phyloP scores from a whole-genome alignment of 2,113 vertebrate species.

The Pipa parva region DNA sequence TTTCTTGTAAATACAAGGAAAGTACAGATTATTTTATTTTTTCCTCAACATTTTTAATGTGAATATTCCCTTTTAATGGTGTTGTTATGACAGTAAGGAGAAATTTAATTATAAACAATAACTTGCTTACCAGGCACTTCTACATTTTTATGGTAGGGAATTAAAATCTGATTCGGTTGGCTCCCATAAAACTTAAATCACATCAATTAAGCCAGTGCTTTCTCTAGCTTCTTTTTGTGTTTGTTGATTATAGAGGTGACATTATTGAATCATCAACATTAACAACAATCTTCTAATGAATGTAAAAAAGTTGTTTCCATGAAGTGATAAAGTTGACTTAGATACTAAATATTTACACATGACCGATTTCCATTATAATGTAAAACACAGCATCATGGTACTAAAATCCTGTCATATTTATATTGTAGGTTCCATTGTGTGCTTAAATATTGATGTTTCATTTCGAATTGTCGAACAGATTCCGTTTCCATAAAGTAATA shows the following conservation, averaged over 20 bases:
- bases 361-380: too few species aligned
- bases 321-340: too few species aligned
- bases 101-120: slow-evolving; percentile 43
- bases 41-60: too few species aligned
- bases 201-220: slow-evolving; percentile 27
- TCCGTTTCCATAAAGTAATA: too few species aligned
- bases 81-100: slow-evolving; percentile 34
- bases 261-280: background rate
- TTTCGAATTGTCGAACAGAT: too few species aligned
- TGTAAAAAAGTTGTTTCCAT: background rate
- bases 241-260: background rate
- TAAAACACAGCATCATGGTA: too few species aligned
- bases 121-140: slow-evolving; percentile 39
- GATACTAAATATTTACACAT: too few species aligned
- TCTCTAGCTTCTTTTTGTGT: background rate
- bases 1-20: background rate
- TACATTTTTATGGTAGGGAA: slow-evolving; percentile 31
- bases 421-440: too few species aligned
- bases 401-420: too few species aligned
- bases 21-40: too few species aligned
- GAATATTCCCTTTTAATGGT: slow-evolving; percentile 25
- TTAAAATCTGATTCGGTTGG: slow-evolving; percentile 35
- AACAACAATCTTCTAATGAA: background rate
- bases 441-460: too few species aligned
- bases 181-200: slow-evolving; percentile 26